Evolutionary conservation across 2,888 invertebrate species (phyloP).

Genomic region (Brenthis ino): DNA sequence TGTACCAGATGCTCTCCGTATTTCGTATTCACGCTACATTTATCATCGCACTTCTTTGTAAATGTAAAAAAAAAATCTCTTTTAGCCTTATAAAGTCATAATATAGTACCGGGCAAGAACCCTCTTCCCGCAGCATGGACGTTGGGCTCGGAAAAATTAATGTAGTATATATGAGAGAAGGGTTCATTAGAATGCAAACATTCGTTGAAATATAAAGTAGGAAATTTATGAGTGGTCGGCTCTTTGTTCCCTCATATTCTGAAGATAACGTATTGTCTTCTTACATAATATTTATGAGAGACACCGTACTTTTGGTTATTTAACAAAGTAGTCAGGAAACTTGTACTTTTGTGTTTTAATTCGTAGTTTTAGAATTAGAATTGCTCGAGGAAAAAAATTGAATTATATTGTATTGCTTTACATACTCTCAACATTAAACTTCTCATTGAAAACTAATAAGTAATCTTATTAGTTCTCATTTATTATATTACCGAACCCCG

Average conservation of each 20-base stretch:
- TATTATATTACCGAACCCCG: no score
- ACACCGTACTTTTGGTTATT: not conserved
- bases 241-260: conserved; percentile 22
- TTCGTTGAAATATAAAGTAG: conserved; percentile 22
- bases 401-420: no score
- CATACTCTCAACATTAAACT: no score
- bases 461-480: no score
- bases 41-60: conserved; percentile 69
- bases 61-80: conserved; percentile 73
- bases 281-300: not conserved
- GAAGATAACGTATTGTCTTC: not conserved
- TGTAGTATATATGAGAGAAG: conserved; percentile 20
- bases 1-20: conserved; percentile 56
- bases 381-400: no score
- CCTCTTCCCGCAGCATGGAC: conserved; percentile 65
- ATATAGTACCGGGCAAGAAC: conserved; percentile 57
- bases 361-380: no score
- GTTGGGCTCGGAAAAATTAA: conserved; percentile 27
- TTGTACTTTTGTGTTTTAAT: no score
- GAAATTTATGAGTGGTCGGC: conserved; percentile 17
- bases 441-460: no score
- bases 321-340: no score
- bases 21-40: conserved; percentile 47
- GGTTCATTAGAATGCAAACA: conserved; percentile 24
- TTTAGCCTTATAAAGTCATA: conserved; percentile 73